Conservation (phyloP, 2,113 vertebrate genomes). For the Pseudolaguvia tuberculata region DNA sequence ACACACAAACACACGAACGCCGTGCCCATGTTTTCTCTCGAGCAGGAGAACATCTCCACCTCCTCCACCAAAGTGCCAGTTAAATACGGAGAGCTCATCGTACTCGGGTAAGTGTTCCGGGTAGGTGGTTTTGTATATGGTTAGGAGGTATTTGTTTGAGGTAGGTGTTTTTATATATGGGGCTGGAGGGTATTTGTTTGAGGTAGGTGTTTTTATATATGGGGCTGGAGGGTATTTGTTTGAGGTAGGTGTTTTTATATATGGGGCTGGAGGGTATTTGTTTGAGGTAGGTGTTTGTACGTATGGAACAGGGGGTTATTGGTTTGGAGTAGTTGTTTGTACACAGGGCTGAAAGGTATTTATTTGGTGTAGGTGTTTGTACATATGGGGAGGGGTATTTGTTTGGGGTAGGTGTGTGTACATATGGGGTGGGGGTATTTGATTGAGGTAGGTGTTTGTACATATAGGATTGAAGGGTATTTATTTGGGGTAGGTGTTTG, state of each 20-base stretch:
- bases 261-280: neutral
- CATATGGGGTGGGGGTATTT: neutral
- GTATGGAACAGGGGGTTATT: too few relatives aligned
- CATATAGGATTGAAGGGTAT: neutral
- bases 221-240: neutral
- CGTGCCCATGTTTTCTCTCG: constrained; percentile 95
- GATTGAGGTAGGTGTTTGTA: neutral
- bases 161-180: neutral
- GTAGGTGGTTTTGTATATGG: too few relatives aligned
- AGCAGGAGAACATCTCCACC: constrained; percentile 95
- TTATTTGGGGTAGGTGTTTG: neutral
- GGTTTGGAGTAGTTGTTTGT: too few relatives aligned
- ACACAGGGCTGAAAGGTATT: too few relatives aligned
- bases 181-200: too few relatives aligned
- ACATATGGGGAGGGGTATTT: too few relatives aligned
- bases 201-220: too few relatives aligned
- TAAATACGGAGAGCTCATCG: constrained; percentile 98
- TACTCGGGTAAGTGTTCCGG: constrained; percentile 84
- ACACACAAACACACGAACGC: constrained; percentile 65
- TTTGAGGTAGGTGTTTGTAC: neutral
- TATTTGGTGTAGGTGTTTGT: too few relatives aligned
- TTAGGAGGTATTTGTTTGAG: too few relatives aligned
- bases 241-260: neutral
- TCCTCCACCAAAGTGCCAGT: constrained; percentile 95
- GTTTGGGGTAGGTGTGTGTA: too few relatives aligned